A percentile compares a stretch with the other conserved stretches of the same genome.
Conservation (phyloP, 2,888 invertebrate genomes). For the Flexamia atlantica region DNA sequence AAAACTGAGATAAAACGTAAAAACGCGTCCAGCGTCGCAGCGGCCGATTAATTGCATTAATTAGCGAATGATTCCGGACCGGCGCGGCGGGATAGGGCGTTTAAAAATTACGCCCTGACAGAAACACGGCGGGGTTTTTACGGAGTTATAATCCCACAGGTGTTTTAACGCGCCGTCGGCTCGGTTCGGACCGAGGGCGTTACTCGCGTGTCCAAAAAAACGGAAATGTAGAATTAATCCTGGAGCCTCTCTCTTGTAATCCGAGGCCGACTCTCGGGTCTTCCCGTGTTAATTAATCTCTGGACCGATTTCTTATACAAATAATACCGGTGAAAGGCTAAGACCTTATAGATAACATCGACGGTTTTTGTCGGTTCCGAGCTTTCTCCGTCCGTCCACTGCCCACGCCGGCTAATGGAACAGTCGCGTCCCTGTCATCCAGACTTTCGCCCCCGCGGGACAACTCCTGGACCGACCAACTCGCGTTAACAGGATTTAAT, state of each 20-base stretch:
- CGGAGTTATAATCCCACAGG: constrained; percentile 23
- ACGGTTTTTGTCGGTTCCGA: constrained; percentile 40
- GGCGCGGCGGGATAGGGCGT: constrained; percentile 8
- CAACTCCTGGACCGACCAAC: neutral
- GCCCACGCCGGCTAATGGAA: constrained; percentile 47
- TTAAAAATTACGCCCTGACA: constrained; percentile 28
- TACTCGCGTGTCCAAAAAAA: constrained; percentile 29
- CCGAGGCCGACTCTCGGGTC: constrained; percentile 23
- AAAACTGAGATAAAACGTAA: constrained; percentile 26
- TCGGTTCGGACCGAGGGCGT: constrained; percentile 37
- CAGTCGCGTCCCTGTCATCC: constrained; percentile 29
- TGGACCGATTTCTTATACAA: constrained; percentile 49
- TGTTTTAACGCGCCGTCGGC: constrained; percentile 29
- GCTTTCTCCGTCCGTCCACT: constrained; percentile 49
- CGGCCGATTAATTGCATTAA: constrained; percentile 44
- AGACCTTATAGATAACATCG: constrained; percentile 50
- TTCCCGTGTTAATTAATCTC: constrained; percentile 51
- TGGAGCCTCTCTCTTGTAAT: neutral
- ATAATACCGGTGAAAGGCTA: constrained; percentile 51
- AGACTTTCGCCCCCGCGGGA: neutral
- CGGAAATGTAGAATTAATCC: constrained; percentile 36
- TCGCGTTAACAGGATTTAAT: neutral
- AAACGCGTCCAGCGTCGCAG: constrained; percentile 15
- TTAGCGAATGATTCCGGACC: constrained; percentile 1
- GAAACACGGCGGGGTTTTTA: constrained; percentile 20